Evolutionary conservation across 2,888 invertebrate genomes (phyloP), one percentile per base, ranked within the genome.

Genomic region (Drosophila anceps): DNA sequence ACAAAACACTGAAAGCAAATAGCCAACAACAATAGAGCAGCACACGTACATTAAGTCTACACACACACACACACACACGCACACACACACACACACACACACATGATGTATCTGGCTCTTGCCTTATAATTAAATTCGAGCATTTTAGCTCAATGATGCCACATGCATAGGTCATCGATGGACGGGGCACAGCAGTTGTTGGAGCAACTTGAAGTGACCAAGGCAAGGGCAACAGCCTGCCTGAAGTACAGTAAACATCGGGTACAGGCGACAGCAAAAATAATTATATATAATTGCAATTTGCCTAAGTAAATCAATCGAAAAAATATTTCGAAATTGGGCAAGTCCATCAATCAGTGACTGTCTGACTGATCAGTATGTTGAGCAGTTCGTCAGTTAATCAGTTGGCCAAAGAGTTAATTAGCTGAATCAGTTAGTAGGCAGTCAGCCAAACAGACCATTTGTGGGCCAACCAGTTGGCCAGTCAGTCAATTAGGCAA

Each of bases 1-100:
- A 31, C 48, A 31, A 90, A 90, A 90, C 70, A 68, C 63, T 65
- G 65, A 82, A 82, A 84, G 77, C 70, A 71, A 73, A 87, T 62
- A 87, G 57, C 57, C 53, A 68, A 61, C 64, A 51, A 31, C 43
- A 61, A 39, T 24, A 74, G 29, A 57, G 53, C 31, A 66, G 24
- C 31, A 53, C n/a, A 59, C 43, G 39, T 37, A 37, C 31, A 61
- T 54, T 37, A 33, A 58, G 13, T 4, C 31, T n/a, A 61, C 35
- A 60, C 44, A 48, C 18, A 55, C 10, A 35, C 29, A 37, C 33
- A 50, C 35, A 24, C 18, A 39, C 29, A 43, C 29, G 37, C 37
- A 51, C 41, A 55, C 15, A 57, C 10, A 31, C 29, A 46, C n/a
- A 15, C 33, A 51, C 20, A 37, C 9, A 18, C 12, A 35, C 18